These are phyloP conservation scores for Lordiphosa collinella DNA, from an alignment of 1,140 invertebrate genomes.

Conservation along the genomic window DNA sequence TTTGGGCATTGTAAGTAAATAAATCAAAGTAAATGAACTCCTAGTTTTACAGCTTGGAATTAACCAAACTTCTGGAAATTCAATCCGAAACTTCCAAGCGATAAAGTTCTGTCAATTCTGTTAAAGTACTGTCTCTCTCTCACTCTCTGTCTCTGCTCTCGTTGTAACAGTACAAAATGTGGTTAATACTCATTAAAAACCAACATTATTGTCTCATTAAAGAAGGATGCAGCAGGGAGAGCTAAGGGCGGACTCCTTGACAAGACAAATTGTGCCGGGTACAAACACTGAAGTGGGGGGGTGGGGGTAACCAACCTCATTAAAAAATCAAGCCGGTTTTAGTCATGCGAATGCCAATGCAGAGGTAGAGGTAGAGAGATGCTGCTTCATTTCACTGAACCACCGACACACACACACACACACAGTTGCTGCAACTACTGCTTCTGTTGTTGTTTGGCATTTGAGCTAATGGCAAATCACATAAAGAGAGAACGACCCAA, in stretches of 20 bases:
- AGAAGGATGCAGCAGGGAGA: neutral
- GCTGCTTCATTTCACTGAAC: constrained; percentile 1
- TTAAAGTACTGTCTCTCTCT: no score
- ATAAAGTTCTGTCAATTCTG: no score
- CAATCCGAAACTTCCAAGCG: no score
- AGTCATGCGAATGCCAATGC: neutral
- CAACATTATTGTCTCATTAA: constrained; percentile 8
- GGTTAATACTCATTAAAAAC: constrained; percentile 8
- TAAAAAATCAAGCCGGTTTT: constrained; percentile 13
- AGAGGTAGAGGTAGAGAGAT: neutral
- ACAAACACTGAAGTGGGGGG: neutral
- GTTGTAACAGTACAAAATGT: neutral
- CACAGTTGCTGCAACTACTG: neutral
- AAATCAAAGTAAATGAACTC: no score
- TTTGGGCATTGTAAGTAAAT: no score
- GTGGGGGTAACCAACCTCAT: constrained; percentile 7
- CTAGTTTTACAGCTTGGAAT: no score
- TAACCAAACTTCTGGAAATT: no score
- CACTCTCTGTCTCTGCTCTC: no score
- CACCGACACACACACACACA: neutral
- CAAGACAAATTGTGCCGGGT: constrained; percentile 1
- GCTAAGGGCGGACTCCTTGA: neutral
- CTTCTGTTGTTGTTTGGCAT: constrained; percentile 14
- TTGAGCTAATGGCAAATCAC: constrained; percentile 10
- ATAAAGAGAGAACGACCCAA: neutral